Percentiles rank a stretch among this genome's conserved stretches.
Conservation (phyloP, 1,140 invertebrate genomes). For the Drosophila tristis region DNA sequence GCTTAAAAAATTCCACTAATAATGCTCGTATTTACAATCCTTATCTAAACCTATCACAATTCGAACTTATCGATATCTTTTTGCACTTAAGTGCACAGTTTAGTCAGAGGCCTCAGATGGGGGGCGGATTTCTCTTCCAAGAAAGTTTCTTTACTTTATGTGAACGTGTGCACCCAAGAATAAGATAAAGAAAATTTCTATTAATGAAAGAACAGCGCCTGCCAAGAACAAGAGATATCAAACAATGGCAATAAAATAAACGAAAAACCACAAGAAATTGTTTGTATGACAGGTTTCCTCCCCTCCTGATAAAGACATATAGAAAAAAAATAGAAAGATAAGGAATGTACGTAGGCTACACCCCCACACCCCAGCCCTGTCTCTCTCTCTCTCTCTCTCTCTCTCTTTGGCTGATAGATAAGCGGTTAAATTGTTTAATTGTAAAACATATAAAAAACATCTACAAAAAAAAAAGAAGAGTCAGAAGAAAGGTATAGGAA, state of each 20-base stretch:
- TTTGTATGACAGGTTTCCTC: too few species aligned
- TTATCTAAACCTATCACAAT: neutral
- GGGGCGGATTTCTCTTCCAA: slow-evolving; percentile 1
- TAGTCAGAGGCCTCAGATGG: slow-evolving; percentile 11
- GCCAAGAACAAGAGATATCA: slow-evolving; percentile 22
- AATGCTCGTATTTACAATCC: neutral
- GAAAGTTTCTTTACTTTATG: slow-evolving; percentile 6
- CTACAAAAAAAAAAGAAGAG: too few species aligned
- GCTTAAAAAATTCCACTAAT: neutral
- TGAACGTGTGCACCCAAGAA: neutral
- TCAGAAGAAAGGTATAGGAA: too few species aligned
- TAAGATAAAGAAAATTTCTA: neutral
- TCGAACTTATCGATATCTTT: slow-evolving; percentile 27
- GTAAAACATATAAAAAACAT: too few species aligned
- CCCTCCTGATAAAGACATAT: too few species aligned
- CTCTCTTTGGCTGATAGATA: too few species aligned
- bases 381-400: too few species aligned
- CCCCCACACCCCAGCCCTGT: too few species aligned
- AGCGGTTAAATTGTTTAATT: too few species aligned
- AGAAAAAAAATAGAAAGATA: too few species aligned
- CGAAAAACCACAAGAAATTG: slow-evolving; percentile 8
- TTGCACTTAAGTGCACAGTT: slow-evolving; percentile 29
- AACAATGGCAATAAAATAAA: slow-evolving; percentile 40
- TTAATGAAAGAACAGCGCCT: neutral
- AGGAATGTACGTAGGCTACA: too few species aligned